Conservation (phyloP, 2,888 invertebrate species). For the Callosobruchus maculatus region DNA sequence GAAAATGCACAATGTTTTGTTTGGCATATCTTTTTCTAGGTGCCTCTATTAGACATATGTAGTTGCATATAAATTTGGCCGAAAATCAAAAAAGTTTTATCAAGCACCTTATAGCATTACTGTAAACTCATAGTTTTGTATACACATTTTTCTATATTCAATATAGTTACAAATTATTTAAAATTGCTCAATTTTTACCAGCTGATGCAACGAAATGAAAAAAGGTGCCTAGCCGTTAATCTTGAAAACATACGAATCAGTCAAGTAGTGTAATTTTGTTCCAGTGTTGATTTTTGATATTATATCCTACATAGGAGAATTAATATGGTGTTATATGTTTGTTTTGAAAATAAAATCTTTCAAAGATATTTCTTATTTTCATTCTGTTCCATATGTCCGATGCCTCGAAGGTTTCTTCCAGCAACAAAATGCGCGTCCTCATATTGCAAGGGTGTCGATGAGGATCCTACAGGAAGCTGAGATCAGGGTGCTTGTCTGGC, state of each 20-base stretch:
- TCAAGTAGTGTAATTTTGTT: conserved; percentile 19
- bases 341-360: conserved; percentile 14
- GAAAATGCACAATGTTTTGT: no score
- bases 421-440: no score
- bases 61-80: not conserved
- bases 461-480: no score
- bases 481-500: no score
- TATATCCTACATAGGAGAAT: conserved; percentile 19
- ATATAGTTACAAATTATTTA: not conserved
- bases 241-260: not conserved
- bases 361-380: not conserved
- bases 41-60: not conserved
- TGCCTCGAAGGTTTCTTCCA: no score
- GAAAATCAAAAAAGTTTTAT: not conserved
- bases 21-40: not conserved
- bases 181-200: not conserved
- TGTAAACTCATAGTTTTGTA: not conserved
- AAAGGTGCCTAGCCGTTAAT: not conserved
- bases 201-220: not conserved
- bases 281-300: conserved; percentile 19
- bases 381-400: not conserved
- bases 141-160: not conserved
- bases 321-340: conserved; percentile 24
- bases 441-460: no score
- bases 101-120: not conserved